Evolutionary conservation across 2,113 vertebrate species (phyloP).

Genomic region (Paralichthys olivaceus): DNA sequence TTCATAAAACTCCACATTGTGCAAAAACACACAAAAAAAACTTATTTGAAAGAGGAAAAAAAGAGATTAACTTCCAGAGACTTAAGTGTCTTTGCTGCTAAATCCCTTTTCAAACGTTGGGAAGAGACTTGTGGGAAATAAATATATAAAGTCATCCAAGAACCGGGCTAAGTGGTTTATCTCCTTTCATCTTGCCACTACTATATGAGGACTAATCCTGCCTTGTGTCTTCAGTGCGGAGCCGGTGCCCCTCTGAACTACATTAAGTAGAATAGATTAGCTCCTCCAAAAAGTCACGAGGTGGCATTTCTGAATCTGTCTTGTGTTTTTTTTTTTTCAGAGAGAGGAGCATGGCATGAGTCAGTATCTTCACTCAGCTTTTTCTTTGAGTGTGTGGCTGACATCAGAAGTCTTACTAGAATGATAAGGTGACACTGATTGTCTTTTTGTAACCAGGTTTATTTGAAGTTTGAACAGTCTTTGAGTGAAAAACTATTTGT

Average conservation of each 20-base stretch:
- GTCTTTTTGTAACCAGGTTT: constrained; percentile 53
- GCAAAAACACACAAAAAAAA: constrained; percentile 39
- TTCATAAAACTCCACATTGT: constrained; percentile 65
- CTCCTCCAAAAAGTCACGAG: constrained; percentile 74
- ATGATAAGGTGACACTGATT: constrained; percentile 56
- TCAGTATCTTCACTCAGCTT: constrained; percentile 47
- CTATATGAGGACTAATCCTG: constrained; percentile 75
- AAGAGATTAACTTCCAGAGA: constrained; percentile 77
- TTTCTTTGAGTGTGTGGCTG: constrained; percentile 48
- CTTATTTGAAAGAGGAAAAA: constrained; percentile 73
- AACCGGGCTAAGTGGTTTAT: constrained; percentile 78
- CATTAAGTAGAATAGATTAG: constrained; percentile 81
- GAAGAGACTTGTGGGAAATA: constrained; percentile 78
- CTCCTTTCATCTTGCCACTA: constrained; percentile 78
- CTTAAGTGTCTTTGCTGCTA: constrained; percentile 75
- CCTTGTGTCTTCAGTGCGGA: constrained; percentile 74
- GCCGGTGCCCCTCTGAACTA: constrained; percentile 69
- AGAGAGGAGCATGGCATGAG: constrained; percentile 56
- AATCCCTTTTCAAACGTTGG: constrained; percentile 78
- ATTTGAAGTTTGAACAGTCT: constrained; percentile 39
- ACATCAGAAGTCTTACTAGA: constrained; percentile 54
- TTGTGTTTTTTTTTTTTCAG: constrained; percentile 48
- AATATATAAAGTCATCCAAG: constrained; percentile 81
- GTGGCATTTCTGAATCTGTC: constrained; percentile 74
- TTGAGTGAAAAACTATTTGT: neutral